phyloP scores from a whole-genome alignment of 2,113 vertebrate species.

The Oceanodroma tethys region DNA sequence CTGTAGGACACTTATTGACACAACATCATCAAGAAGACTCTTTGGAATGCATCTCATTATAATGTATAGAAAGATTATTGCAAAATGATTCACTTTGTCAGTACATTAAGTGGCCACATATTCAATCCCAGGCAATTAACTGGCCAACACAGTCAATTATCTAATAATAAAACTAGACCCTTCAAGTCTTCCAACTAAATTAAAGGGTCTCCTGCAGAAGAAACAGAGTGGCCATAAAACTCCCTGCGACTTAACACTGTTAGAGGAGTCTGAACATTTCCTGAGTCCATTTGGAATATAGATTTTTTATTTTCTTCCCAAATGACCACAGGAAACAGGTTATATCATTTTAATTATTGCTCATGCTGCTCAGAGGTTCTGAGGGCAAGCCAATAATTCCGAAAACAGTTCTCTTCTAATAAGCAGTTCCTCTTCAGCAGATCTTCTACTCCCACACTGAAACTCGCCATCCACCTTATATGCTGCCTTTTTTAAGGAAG shows the following conservation, averaged over 20 bases:
- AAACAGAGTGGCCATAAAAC: constrained; percentile 47
- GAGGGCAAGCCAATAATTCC: constrained; percentile 46
- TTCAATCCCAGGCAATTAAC: constrained; percentile 67
- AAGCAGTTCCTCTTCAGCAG: neutral
- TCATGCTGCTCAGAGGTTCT: constrained; percentile 51
- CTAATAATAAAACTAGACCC: constrained; percentile 54
- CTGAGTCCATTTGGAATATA: constrained; percentile 64
- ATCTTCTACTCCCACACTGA: neutral
- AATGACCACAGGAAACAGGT: constrained; percentile 63
- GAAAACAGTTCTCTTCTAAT: neutral
- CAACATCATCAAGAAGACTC: neutral
- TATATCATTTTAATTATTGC: constrained; percentile 73
- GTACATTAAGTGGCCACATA: constrained; percentile 61
- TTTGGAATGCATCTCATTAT: constrained; percentile 51
- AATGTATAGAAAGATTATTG: constrained; percentile 45
- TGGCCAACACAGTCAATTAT: constrained; percentile 55
- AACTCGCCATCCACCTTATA: neutral
- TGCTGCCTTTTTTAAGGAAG: neutral
- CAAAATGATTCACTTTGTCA: constrained; percentile 40
- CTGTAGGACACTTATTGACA: neutral
- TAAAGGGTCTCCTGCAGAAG: constrained; percentile 40
- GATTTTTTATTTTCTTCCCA: constrained; percentile 66
- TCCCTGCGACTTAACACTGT: constrained; percentile 34
- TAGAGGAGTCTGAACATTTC: constrained; percentile 55
- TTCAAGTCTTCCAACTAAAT: constrained; percentile 44